Percentiles rank a stretch among this genome's conserved stretches.
Evolutionary conservation across 35 echinoderm and acorn worm species (phyloP).

Genomic region (Strongylocentrotus purpuratus): DNA sequence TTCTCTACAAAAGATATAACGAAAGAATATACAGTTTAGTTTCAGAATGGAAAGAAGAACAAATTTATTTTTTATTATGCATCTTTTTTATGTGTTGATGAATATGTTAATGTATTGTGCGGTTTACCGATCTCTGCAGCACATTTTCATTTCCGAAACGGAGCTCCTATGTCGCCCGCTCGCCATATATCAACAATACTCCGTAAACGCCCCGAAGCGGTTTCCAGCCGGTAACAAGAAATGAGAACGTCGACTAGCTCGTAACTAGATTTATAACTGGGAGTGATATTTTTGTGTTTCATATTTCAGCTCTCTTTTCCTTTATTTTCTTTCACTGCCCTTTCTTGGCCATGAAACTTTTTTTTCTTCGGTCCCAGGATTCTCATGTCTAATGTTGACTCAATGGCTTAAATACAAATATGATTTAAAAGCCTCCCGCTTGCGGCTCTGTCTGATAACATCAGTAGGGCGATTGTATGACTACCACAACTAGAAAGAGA

Average conservation of each 20-base stretch:
- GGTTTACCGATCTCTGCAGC: not conserved
- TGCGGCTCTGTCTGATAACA: not conserved
- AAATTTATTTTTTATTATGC: not conserved
- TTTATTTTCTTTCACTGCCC: not conserved
- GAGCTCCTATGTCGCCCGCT: slow-evolving; percentile 20
- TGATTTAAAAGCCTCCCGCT: slow-evolving; percentile 9
- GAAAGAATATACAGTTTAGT: not conserved
- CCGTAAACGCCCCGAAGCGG: slow-evolving; percentile 6
- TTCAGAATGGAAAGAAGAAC: not conserved
- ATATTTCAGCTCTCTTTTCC: not conserved
- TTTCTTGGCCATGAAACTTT: not conserved
- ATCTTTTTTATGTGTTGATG: not conserved
- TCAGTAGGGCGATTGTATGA: slow-evolving; percentile 9
- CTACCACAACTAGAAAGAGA: not conserved
- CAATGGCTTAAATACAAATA: slow-evolving; percentile 13
- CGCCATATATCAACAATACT: slow-evolving; percentile 32
- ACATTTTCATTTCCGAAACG: slow-evolving; percentile 31
- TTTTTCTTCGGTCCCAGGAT: not conserved
- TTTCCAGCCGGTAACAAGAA: slow-evolving; percentile 16
- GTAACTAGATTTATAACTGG: slow-evolving; percentile 12
- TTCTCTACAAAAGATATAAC: not conserved
- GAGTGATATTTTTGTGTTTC: slow-evolving; percentile 18
- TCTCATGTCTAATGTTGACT: slow-evolving; percentile 5
- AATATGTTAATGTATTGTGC: not conserved
- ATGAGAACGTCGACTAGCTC: not conserved